Conservation (phyloP, 1,140 invertebrate species). For the Neodiprion virginianus region DNA sequence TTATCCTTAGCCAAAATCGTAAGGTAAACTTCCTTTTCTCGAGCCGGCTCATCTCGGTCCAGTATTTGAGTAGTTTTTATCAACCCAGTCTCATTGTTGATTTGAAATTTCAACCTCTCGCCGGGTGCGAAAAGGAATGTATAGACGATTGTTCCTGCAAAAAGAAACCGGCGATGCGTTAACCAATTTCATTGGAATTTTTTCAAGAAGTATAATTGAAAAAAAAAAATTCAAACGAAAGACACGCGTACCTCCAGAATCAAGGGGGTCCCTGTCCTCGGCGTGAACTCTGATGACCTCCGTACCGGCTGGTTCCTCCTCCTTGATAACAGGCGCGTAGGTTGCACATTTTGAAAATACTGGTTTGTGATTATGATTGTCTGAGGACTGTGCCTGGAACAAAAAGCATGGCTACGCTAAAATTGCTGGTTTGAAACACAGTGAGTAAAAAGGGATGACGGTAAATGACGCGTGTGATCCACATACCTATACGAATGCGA, state of each 20-base stretch:
- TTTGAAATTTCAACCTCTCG: slow-evolving; percentile 78
- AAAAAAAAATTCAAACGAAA: slow-evolving; percentile 6
- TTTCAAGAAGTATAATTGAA: neutral
- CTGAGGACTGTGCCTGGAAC: slow-evolving; percentile 36
- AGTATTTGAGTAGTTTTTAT: slow-evolving; percentile 79
- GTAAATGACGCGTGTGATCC: slow-evolving; percentile 19
- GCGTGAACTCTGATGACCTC: slow-evolving; percentile 70
- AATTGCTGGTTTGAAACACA: slow-evolving; percentile 13
- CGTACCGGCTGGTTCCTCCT: slow-evolving; percentile 69
- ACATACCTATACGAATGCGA: slow-evolving; percentile 15
- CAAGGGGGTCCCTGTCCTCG: slow-evolving; percentile 69
- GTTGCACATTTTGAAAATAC: slow-evolving; percentile 75
- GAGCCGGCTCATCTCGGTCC: slow-evolving; percentile 84
- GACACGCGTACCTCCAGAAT: slow-evolving; percentile 70
- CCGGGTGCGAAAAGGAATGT: slow-evolving; percentile 77
- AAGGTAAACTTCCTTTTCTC: slow-evolving; percentile 84
- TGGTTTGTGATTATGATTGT: slow-evolving; percentile 75
- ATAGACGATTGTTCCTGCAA: slow-evolving; percentile 72
- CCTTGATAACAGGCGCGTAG: slow-evolving; percentile 73
- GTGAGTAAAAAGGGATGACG: slow-evolving; percentile 13
- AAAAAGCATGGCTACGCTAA: slow-evolving; percentile 24
- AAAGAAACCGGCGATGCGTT: neutral
- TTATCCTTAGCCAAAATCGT: slow-evolving; percentile 86
- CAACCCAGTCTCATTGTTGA: slow-evolving; percentile 75
- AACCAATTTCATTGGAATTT: too few species aligned